Percentiles rank a stretch among this genome's conserved stretches.
Evolutionary conservation across 1,140 invertebrate genomes (phyloP).

Genomic region (Alviniconcha marisindica): DNA sequence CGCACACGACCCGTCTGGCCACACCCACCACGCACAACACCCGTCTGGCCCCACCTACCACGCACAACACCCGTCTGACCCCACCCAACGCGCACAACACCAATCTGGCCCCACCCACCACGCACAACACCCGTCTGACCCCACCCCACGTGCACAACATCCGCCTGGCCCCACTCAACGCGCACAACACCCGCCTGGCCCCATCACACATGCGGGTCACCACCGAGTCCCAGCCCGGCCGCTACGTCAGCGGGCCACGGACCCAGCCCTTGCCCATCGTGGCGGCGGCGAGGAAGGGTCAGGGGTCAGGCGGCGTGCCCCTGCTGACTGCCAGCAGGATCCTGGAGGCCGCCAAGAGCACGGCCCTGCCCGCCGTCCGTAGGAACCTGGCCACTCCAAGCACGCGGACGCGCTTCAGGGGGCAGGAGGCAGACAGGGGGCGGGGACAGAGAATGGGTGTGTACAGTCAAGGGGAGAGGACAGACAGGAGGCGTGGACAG

Average conservation of each 20-base stretch:
- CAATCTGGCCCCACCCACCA: too few species aligned
- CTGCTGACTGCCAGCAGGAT: neutral
- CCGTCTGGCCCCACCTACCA: neutral
- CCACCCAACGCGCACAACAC: neutral
- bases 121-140: neutral
- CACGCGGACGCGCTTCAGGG: too few species aligned
- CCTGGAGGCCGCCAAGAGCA: neutral
- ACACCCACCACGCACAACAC: neutral
- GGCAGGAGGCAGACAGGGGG: too few species aligned
- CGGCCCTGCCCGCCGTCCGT: neutral
- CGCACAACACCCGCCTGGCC: neutral
- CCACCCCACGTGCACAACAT: neutral
- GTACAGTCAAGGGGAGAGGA: too few species aligned
- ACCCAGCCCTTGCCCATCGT: neutral
- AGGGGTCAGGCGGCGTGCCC: neutral
- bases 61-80: neutral
- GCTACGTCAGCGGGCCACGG: constrained; percentile 31
- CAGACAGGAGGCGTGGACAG: too few species aligned
- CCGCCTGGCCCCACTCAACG: neutral
- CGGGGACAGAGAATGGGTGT: too few species aligned
- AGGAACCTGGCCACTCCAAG: neutral
- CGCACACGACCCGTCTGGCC: neutral
- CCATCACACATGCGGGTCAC: constrained; percentile 2
- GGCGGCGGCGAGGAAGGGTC: neutral
- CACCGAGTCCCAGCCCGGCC: neutral